Base-by-base conservation (phyloP, 2,888 invertebrate genomes). In the Drosophila flavopinicola region DNA sequence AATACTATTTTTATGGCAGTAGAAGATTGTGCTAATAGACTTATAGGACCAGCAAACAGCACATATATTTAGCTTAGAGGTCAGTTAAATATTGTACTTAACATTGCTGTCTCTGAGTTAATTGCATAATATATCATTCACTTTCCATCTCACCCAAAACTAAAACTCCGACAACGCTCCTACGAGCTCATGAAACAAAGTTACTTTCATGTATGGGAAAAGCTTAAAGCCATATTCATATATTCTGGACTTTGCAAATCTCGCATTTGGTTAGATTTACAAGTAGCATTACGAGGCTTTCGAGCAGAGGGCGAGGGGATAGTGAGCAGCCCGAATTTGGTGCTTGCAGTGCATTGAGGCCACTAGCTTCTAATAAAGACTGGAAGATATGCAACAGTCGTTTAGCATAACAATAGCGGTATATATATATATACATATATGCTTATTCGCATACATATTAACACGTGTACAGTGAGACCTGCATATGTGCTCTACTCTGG, bases 371-470 rank as follows among this genome's bases (percentile, higher is more conserved):
- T 78, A 76, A 72, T 79, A 76, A 79, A 79, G 49, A 45, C 53
- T 47, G 20, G 10, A 76, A 67, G 60, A 58, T 72, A 75, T 57
- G 56, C 60, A 60, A 23, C 38, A 44, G 32, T 33, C 56, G 60
- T 32, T 79, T 79, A 67, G 79, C 75, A 79, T 79, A 79, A 79
- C 77, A 76, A 79, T 48, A 53, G 73, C 38, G 10, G 47, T 3
- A 17, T 29, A 20, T 13, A 35, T 47, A 75, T 58, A 45, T 38
- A 65, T 58, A 32, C 44, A 69, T 30, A 69, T 30, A 59, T 52
- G 37, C 27, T 33, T 29, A 35, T n/a, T 24, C 20, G 9, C 17
- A 32, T 35, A 39, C 15, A 58, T 57, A 29, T 44, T 33, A 44
- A 57, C 25, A 27, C n/a, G 10, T 13, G n/a, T 25, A 45, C 33